Base-by-base conservation (phyloP, 2,888 invertebrate genomes). In the Phortica okadai region DNA sequence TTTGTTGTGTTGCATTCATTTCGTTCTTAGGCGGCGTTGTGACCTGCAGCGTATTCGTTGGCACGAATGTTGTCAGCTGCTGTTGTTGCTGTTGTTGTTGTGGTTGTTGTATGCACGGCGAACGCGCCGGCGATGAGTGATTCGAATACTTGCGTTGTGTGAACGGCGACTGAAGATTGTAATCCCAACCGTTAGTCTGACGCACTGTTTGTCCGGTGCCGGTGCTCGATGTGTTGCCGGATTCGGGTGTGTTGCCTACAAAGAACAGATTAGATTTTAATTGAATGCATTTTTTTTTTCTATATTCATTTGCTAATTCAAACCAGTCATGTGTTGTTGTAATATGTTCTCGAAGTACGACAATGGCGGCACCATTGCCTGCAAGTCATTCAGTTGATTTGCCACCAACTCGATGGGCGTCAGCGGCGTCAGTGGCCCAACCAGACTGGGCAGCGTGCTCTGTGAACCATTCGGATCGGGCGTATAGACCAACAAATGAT, bases 281-380 rank as follows among this genome's bases (percentile, higher is more conserved):
- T 45, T 3, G 0, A 7, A 14, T n/a, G 6, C 41, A 3, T 16
- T 0, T 7, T 45, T 25, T 21, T 21, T 21, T 21, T 21, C 21
- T 21, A 21, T 21, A 21, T 41, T 10, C 44, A 11, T 8, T 54
- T 64, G 54, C 82, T 82, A 73, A 91, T 91, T 85, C 70, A 84
- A 82, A 80, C 81, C 78, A 16, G 84, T 88, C 83, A 91, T 85
- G 73, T 90, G 89, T 64, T 91, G 90, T 42, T 89, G 84, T 21
- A 90, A 81, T 41, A 92, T 84, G 84, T 92, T 92, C 82, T 92
- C 92, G 78, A 92, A 92, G 80, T 92, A 91, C 1, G 91, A 90
- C 7, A 92, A 76, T 2, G 92, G 91, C 5, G 92, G 92, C 41
- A 89, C 89, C 45, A 80, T 85, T 0, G 90, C 88, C 80, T 92